Evolutionary conservation across 92 coral and sea anemone species (phyloP).

Genomic region (Parazoanthus darwini): DNA sequence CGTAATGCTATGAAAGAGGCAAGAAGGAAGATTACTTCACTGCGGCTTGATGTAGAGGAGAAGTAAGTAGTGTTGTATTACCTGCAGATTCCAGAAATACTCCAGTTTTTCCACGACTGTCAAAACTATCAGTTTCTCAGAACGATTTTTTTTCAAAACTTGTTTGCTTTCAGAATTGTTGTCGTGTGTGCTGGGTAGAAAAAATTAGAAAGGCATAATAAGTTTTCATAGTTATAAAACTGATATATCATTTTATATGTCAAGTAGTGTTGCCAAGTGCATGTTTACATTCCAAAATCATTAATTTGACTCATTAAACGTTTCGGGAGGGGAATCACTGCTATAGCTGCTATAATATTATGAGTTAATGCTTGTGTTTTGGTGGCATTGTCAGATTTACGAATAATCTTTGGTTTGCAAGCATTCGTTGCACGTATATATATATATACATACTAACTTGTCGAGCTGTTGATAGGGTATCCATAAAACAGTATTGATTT

Average conservation of each 20-base stretch:
- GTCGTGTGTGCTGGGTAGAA: too few relatives aligned
- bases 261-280: too few relatives aligned
- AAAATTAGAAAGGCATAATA: too few relatives aligned
- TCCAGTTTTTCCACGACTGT: background rate
- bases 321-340: background rate
- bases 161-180: background rate
- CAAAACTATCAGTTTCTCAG: background rate
- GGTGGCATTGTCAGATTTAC: too few relatives aligned
- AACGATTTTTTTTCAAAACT: too few relatives aligned
- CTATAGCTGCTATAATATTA: background rate
- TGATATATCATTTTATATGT: too few relatives aligned
- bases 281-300: background rate
- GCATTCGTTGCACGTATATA: too few relatives aligned
- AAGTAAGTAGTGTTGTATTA: conserved; percentile 57
- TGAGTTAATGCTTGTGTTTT: background rate
- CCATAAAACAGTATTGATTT: too few relatives aligned
- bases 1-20: conserved; percentile 95
- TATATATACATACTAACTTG: too few relatives aligned
- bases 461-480: too few relatives aligned
- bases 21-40: conserved; percentile 74
- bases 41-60: conserved; percentile 91
- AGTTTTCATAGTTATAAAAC: too few relatives aligned
- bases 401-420: too few relatives aligned
- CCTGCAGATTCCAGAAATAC: background rate
- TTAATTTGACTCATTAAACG: background rate